Percentiles rank a stretch among this genome's conserved stretches.
Conservation (phyloP, 2,888 invertebrate genomes). For the Ochropleura plecta region DNA sequence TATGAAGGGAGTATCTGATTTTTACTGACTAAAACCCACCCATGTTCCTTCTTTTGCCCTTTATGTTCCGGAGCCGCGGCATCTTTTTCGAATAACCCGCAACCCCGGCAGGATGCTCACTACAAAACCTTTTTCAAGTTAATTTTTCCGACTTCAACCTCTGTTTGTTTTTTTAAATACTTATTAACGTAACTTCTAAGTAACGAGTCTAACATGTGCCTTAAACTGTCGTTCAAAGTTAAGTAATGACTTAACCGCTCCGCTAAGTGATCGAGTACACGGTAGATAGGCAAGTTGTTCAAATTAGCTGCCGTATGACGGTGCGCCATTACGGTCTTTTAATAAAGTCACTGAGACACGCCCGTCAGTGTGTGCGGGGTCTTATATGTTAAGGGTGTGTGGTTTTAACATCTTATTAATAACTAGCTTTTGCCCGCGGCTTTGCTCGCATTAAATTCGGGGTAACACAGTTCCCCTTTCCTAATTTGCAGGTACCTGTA, state of each 20-base stretch:
- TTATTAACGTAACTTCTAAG: conserved; percentile 6
- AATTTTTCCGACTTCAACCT: too few relatives aligned
- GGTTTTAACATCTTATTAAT: background rate
- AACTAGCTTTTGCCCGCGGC: too few relatives aligned
- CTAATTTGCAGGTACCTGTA: too few relatives aligned
- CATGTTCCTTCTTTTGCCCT: too few relatives aligned
- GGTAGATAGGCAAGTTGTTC: conserved; percentile 52
- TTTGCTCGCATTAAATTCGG: too few relatives aligned
- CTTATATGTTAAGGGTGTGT: conserved; percentile 21
- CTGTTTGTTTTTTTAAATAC: background rate
- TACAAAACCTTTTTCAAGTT: background rate
- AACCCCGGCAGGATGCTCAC: too few relatives aligned
- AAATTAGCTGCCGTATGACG: conserved; percentile 27
- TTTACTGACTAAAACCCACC: too few relatives aligned
- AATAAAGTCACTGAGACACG: conserved; percentile 29
- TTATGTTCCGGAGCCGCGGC: too few relatives aligned
- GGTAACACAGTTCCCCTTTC: too few relatives aligned
- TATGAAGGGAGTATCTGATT: too few relatives aligned
- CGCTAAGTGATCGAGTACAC: conserved; percentile 53
- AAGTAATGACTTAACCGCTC: conserved; percentile 48
- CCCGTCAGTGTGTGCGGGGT: conserved; percentile 19
- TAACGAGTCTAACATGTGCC: conserved; percentile 4
- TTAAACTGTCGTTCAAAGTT: conserved; percentile 27
- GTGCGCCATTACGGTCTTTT: conserved; percentile 43
- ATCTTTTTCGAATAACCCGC: too few relatives aligned